Conservation (phyloP, 2,113 vertebrate species). For the Apus apus region DNA sequence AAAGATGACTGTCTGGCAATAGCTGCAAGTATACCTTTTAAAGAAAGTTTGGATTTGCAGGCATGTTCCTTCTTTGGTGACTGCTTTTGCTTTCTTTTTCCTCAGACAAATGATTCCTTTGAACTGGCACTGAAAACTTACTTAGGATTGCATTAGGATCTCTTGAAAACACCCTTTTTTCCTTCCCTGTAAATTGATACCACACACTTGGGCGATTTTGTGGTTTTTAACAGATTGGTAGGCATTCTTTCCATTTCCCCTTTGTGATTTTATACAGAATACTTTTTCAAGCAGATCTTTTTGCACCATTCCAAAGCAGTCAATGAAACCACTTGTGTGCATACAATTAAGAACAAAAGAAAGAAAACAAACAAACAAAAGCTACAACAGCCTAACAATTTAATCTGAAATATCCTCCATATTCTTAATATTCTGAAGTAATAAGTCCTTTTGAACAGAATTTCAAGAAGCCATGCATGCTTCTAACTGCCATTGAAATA, state of each 20-base stretch:
- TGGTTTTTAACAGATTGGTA: constrained; percentile 70
- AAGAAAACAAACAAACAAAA: background rate
- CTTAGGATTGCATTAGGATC: constrained; percentile 43
- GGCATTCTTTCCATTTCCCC: constrained; percentile 48
- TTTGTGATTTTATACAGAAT: constrained; percentile 55
- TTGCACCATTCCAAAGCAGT: constrained; percentile 33
- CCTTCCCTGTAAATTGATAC: constrained; percentile 56
- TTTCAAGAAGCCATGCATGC: background rate
- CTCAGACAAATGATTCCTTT: constrained; percentile 32
- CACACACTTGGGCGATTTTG: constrained; percentile 59
- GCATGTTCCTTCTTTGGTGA: background rate
- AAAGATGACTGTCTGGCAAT: background rate
- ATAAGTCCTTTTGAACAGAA: background rate
- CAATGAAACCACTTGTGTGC: constrained; percentile 43
- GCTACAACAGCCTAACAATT: constrained; percentile 16
- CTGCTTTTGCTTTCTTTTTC: background rate
- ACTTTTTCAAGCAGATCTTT: constrained; percentile 52
- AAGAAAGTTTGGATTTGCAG: background rate
- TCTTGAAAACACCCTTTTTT: constrained; percentile 35
- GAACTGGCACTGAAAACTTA: constrained; percentile 36
- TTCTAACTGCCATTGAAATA: background rate
- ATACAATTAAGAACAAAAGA: constrained; percentile 37
- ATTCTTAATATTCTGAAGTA: constrained; percentile 4
- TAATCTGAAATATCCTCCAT: background rate
- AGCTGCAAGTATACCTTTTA: background rate